Conservation (phyloP, 2,888 invertebrate genomes). For the Macrosiphum euphorbiae region DNA sequence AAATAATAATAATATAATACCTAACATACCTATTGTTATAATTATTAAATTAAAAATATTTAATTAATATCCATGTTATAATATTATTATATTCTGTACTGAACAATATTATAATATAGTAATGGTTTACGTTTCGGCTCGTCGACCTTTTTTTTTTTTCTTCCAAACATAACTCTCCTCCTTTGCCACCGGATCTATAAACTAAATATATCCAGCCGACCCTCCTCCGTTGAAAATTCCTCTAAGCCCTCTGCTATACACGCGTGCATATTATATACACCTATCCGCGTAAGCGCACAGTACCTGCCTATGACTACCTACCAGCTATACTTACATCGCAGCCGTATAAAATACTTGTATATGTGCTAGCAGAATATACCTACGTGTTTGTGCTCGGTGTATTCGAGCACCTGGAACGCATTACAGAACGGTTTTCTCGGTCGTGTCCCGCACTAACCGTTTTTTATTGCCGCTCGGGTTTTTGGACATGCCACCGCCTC, state of each 20-base stretch:
- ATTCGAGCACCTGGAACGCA: conserved; percentile 61
- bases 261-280: background rate
- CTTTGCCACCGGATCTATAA: background rate
- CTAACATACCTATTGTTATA: no score
- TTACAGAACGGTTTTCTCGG: conserved; percentile 59
- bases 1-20: no score
- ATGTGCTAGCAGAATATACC: background rate
- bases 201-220: background rate
- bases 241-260: background rate
- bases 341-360: background rate
- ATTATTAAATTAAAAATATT: no score
- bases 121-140: background rate
- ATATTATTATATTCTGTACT: background rate
- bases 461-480: conserved; percentile 63
- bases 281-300: background rate
- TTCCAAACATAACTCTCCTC: background rate
- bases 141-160: background rate
- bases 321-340: background rate
- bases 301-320: background rate
- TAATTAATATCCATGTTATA: background rate
- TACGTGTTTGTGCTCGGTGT: background rate
- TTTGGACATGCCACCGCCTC: conserved; percentile 56
- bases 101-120: background rate
- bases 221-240: background rate
- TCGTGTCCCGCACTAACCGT: conserved; percentile 55